Evolutionary conservation across 2,797 vertebrate species (phyloP), one percentile per base, ranked within the genome.

Genomic region (Chiloscyllium punctatum): DNA sequence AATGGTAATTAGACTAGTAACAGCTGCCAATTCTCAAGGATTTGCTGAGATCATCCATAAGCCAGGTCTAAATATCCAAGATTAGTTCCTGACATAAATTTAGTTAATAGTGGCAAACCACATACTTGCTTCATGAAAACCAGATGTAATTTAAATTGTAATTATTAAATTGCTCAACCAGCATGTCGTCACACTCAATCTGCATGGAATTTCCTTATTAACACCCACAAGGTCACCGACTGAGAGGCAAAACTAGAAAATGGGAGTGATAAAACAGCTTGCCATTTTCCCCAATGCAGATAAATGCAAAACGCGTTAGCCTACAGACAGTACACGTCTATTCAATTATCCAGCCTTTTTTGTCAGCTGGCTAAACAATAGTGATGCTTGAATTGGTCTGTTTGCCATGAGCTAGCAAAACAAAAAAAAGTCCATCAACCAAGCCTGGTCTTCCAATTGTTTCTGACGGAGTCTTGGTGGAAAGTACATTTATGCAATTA

Each of bases 141-240:
- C 66, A 21, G 66, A 69, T 92, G 66, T 25, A n/a, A 66, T 37
- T 92, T 92, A 37, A 37, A 42, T 42, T 23, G 23, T 92, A 84
- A 25, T 84, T 48, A 84, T 92, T 69, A 69, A 92, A 92, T 92
- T 37, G 33, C 8, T 92, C 90, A 92, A n/a, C 37, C 37, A 92
- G 62, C 62, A 62, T 37, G n/a, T 68, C 33, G 2, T 42, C n/a
- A 37, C 79, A 42, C 37, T 42, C n/a, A 84, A 84, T 48, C 37
- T 48, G 7, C 82, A 48, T 25, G 21, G 42, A 68, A 42, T 69
- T 42, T 9, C n/a, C n/a, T 1, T 21, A 30, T 53, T 62, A 15
- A 62, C 62, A 18, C 4, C 87, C 6, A 57, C 30, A 62, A 66
- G n/a, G 4, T 37, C 62, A 69, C 62, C 62, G 4, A 66, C 7